A percentile compares a stretch with the other conserved stretches of the same genome.
Evolutionary conservation across 2,113 vertebrate genomes (phyloP).

Genomic region (Glareola pratincola): DNA sequence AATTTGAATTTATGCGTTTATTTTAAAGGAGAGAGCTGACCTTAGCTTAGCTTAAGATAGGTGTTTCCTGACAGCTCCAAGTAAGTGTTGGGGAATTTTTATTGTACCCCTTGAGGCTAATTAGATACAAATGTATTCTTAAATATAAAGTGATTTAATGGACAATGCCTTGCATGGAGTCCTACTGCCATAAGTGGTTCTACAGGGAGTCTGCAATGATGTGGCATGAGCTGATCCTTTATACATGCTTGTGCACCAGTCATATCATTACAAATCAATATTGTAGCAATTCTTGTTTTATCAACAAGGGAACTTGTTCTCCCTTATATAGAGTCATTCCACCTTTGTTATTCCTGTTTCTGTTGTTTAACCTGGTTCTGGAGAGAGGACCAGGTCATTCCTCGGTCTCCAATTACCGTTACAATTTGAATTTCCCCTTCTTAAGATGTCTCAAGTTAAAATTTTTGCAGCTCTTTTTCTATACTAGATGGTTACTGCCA

Average conservation of each 20-base stretch:
- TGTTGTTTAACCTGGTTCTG: not conserved
- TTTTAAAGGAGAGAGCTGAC: not conserved
- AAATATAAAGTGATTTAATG: not conserved
- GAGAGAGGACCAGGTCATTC: not conserved
- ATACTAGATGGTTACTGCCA: not conserved
- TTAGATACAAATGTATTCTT: not conserved
- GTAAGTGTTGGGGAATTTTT: not conserved
- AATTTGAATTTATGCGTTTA: not conserved
- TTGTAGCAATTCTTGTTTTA: not conserved
- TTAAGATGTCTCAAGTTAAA: not conserved
- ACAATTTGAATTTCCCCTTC: not conserved
- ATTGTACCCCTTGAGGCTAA: not conserved
- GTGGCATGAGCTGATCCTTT: not conserved
- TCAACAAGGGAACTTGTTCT: not conserved
- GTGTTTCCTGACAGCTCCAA: not conserved
- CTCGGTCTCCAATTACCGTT: not conserved
- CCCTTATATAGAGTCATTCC: not conserved
- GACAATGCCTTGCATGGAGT: not conserved
- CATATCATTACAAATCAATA: not conserved
- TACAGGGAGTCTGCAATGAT: not conserved
- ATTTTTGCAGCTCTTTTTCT: not conserved
- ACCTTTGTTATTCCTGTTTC: not conserved
- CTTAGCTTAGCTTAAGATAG: not conserved
- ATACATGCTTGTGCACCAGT: fast-evolving
- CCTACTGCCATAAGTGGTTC: fast-evolving